These are phyloP conservation scores for Nymphalis c-album DNA, from an alignment of 2,888 invertebrate species.

Conservation along the genomic window DNA sequence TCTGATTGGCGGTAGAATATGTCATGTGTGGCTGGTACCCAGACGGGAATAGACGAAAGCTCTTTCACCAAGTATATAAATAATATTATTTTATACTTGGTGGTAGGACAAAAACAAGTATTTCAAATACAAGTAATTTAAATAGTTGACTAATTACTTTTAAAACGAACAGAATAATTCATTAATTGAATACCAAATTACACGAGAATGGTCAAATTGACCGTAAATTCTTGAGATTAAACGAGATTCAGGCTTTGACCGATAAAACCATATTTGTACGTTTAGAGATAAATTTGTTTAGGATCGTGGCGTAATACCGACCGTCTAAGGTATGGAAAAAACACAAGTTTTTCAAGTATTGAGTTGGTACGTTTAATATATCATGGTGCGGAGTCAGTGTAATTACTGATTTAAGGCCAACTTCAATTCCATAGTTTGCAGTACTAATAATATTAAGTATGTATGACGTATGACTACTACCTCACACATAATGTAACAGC, in stretches of 20 bases:
- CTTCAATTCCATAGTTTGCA: too few relatives aligned
- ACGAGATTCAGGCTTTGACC: conserved; percentile 8
- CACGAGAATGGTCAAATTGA: conserved; percentile 6
- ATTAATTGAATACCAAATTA: conserved; percentile 9
- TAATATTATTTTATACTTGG: too few relatives aligned
- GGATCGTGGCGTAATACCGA: not conserved
- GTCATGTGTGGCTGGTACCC: too few relatives aligned
- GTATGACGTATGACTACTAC: too few relatives aligned
- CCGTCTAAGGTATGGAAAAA: not conserved
- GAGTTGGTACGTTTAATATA: not conserved
- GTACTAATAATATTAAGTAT: too few relatives aligned
- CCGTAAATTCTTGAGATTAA: conserved; percentile 10
- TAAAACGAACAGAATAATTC: conserved; percentile 6
- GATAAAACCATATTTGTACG: conserved; percentile 1
- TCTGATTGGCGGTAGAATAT: too few relatives aligned
- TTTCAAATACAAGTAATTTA: not conserved
- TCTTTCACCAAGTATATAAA: too few relatives aligned
- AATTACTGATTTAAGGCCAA: too few relatives aligned
- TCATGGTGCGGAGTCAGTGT: not conserved
- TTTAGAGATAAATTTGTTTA: not conserved
- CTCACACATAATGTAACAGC: too few relatives aligned
- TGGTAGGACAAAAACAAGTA: not conserved
- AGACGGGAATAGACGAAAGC: too few relatives aligned
- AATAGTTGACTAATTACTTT: conserved; percentile 9
- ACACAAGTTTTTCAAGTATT: not conserved